A percentile compares a stretch with the other conserved stretches of the same genome.
These are phyloP conservation scores for Isichthys henryi DNA, from an alignment of 2,113 vertebrate species.

Conservation along the genomic window DNA sequence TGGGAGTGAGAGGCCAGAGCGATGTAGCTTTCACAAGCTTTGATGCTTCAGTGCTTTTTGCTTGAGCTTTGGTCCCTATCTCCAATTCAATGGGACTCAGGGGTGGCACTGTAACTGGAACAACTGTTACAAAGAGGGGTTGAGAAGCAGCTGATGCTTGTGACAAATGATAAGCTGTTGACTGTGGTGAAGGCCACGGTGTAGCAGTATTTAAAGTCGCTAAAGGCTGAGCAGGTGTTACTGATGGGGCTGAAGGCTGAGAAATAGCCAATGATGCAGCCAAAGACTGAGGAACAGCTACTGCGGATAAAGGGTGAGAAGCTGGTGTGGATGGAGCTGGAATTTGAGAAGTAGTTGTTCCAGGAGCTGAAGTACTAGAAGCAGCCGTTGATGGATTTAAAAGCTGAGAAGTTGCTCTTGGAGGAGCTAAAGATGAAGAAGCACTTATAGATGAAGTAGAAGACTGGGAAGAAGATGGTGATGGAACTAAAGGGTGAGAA, in stretches of 20 bases:
- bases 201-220: neutral
- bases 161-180: neutral
- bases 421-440: neutral
- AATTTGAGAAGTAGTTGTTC: neutral
- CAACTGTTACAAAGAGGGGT: neutral
- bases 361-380: neutral
- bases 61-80: neutral
- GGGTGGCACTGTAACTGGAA: neutral
- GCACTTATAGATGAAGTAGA: neutral
- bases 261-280: neutral
- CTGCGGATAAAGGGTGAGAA: neutral
- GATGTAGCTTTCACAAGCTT: slow-evolving; percentile 17
- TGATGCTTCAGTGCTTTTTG: neutral
- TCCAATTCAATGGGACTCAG: neutral
- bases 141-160: neutral
- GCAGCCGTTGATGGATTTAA: neutral
- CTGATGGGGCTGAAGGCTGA: neutral
- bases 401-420: neutral
- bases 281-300: neutral
- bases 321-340: neutral
- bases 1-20: slow-evolving; percentile 3
- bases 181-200: neutral
- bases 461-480: neutral
- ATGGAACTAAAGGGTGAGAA: neutral
- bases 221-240: neutral